phyloP scores from a whole-genome alignment of 2,113 vertebrate genomes.

The Cervus canadensis region DNA sequence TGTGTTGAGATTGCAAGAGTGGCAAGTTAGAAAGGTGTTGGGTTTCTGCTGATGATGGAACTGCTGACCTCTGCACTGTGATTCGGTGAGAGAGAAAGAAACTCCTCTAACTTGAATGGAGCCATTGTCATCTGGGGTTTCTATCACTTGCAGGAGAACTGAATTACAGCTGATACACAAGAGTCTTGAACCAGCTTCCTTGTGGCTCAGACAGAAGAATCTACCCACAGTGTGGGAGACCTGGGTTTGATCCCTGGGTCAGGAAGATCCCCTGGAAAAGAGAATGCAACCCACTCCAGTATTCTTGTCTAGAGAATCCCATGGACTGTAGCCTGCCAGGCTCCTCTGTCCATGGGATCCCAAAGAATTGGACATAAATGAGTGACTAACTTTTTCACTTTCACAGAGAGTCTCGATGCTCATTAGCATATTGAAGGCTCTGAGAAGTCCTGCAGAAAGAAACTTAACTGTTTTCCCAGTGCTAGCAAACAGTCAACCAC shows the following conservation, averaged over 20 bases:
- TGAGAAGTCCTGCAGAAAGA: neutral
- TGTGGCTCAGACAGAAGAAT: neutral
- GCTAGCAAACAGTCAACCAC: neutral
- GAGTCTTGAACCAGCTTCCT: neutral
- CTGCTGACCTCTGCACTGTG: neutral
- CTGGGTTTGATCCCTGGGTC: neutral
- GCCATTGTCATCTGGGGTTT: too few relatives aligned
- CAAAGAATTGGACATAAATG: neutral
- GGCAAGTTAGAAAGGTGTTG: neutral
- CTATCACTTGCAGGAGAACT: neutral
- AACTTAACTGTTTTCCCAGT: neutral
- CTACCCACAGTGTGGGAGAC: neutral
- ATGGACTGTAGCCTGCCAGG: neutral
- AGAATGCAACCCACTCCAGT: neutral
- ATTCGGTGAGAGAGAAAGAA: neutral
- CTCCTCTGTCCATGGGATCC: neutral
- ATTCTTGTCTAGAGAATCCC: neutral
- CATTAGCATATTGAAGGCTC: neutral
- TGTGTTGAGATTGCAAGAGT: neutral
- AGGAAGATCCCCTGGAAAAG: neutral
- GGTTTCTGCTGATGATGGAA: neutral
- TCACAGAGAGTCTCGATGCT: neutral
- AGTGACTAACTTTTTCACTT: neutral
- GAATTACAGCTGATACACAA: too few relatives aligned
- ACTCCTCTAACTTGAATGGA: neutral